phyloP scores from a whole-genome alignment of 2,888 invertebrate genomes.

The Eupsilia transversa region DNA sequence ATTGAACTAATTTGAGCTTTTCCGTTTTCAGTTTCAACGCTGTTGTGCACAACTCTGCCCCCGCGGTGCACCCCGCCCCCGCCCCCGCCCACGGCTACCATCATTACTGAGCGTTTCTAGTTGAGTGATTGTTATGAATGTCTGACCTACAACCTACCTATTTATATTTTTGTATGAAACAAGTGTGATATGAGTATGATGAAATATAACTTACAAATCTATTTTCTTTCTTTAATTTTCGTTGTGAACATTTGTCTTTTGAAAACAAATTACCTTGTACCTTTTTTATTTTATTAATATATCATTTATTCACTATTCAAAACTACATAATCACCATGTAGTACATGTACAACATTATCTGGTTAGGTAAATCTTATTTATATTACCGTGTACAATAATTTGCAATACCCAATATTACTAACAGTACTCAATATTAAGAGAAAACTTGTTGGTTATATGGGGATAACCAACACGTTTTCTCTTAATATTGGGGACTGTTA shows the following conservation, averaged over 20 bases:
- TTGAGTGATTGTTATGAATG: conserved; percentile 48
- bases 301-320: background rate
- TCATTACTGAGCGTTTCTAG: conserved; percentile 71
- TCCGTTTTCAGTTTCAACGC: conserved; percentile 85
- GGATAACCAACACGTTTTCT: background rate
- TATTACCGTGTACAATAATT: background rate
- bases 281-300: background rate
- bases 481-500: background rate
- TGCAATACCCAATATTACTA: background rate
- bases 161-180: conserved; percentile 71
- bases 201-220: conserved; percentile 53
- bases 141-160: conserved; percentile 62
- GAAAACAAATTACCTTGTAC: background rate
- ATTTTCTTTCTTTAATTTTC: conserved; percentile 21
- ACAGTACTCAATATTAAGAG: too few relatives aligned
- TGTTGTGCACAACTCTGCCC: conserved; percentile 86
- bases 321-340: too few relatives aligned
- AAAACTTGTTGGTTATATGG: too few relatives aligned
- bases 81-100: conserved; percentile 76
- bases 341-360: background rate
- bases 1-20: background rate
- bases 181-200: conserved; percentile 41
- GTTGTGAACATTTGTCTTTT: too few relatives aligned
- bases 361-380: background rate
- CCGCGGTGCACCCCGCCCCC: conserved; percentile 80